Conservation (phyloP, 2,113 vertebrate genomes). For the Ranitomeya imitator region DNA sequence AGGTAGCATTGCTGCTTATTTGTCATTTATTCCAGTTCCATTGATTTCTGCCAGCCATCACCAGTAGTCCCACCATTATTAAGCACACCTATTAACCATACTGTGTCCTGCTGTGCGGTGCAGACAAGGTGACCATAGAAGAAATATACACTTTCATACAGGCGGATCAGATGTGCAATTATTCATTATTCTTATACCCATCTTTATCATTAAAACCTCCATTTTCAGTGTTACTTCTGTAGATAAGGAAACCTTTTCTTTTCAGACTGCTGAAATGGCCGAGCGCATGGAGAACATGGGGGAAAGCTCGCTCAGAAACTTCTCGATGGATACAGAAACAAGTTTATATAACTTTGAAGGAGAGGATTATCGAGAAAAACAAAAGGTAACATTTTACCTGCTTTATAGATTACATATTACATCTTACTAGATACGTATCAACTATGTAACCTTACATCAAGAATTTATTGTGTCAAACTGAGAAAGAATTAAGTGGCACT, state of each 20-base stretch:
- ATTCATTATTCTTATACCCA: too few species aligned
- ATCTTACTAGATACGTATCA: neutral
- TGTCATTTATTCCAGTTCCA: neutral
- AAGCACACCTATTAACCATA: neutral
- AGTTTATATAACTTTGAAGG: slow-evolving; percentile 92
- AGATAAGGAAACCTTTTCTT: neutral
- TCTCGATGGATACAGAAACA: slow-evolving; percentile 87
- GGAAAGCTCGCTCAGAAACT: slow-evolving; percentile 83
- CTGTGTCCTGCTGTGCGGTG: neutral
- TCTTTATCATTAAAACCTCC: neutral
- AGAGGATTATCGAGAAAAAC: slow-evolving; percentile 90
- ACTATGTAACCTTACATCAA: neutral
- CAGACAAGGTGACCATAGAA: neutral
- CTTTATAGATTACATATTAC: neutral
- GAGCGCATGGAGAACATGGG: slow-evolving; percentile 86
- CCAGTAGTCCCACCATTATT: neutral
- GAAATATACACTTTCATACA: too few species aligned
- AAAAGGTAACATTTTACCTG: slow-evolving; percentile 75
- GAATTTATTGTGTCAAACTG: neutral
- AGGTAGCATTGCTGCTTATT: slow-evolving; percentile 70
- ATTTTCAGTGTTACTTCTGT: neutral
- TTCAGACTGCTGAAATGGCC: slow-evolving; percentile 88
- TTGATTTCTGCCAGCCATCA: neutral
- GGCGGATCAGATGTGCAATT: too few species aligned
- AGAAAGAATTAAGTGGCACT: neutral